Evolutionary conservation across 2,113 vertebrate genomes (phyloP).

Genomic region (Clarias magur): DNA sequence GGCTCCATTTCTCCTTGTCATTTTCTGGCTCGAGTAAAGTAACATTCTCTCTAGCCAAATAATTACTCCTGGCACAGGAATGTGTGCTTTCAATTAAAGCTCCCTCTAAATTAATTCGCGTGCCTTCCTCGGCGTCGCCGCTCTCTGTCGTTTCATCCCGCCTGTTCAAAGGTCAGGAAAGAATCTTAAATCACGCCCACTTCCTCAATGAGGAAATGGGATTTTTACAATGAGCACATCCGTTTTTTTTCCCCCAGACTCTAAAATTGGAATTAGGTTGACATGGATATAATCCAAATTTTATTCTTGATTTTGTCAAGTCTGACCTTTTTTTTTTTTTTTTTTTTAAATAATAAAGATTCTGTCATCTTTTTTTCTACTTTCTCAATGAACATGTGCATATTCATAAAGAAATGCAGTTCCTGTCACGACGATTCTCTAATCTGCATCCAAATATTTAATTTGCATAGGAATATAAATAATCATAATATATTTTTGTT

Average conservation of each 20-base stretch:
- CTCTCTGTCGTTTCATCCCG: conserved; percentile 5
- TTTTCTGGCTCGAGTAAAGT: conserved; percentile 31
- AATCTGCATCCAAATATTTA: too few relatives aligned
- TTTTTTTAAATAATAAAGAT: neutral
- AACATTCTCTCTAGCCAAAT: conserved; percentile 17
- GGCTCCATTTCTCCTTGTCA: conserved; percentile 22
- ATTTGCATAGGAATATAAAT: too few relatives aligned
- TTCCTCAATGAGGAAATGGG: conserved; percentile 29
- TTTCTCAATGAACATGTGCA: neutral
- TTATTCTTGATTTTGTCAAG: neutral
- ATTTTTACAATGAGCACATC: conserved; percentile 21
- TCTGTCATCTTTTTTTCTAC: neutral
- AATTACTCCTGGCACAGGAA: conserved; percentile 42
- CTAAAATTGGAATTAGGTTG: neutral
- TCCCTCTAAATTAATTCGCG: conserved; percentile 38
- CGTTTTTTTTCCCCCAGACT: neutral
- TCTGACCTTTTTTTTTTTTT: neutral
- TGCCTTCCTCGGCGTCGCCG: neutral
- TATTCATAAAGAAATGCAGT: neutral
- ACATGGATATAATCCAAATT: neutral
- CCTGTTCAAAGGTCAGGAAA: conserved; percentile 32
- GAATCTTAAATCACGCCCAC: conserved; percentile 37
- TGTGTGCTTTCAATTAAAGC: conserved; percentile 49
- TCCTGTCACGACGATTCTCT: too few relatives aligned
- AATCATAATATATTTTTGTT: too few relatives aligned